Conservation (phyloP, 2,888 invertebrate species). For the Synanthedon tipuliformis region DNA sequence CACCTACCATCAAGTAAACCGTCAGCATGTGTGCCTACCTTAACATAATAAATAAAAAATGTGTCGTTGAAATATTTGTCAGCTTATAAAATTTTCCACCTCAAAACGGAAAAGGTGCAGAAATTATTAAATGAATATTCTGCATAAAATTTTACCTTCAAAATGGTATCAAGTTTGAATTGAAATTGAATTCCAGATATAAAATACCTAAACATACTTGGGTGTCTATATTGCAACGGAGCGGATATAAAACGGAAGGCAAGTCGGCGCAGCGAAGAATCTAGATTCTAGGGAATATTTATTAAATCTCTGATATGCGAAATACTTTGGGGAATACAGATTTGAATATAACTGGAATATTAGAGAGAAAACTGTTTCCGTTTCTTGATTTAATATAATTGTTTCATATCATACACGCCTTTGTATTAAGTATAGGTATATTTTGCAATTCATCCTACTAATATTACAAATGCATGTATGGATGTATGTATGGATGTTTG, state of each 20-base stretch:
- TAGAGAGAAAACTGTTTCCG: background rate
- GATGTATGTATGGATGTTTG: too few relatives aligned
- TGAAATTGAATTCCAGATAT: too few relatives aligned
- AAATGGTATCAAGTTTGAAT: too few relatives aligned
- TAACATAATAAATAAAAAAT: too few relatives aligned
- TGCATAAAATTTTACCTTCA: background rate
- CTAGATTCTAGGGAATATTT: slow-evolving; percentile 33
- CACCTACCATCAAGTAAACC: too few relatives aligned
- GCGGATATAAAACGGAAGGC: background rate
- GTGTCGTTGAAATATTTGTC: too few relatives aligned
- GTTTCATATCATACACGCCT: background rate
- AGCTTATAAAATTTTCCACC: too few relatives aligned
- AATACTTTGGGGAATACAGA: slow-evolving; percentile 41
- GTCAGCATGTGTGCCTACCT: too few relatives aligned
- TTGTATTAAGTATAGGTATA: too few relatives aligned
- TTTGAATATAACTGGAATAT: slow-evolving; percentile 31
- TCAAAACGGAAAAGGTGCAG: too few relatives aligned
- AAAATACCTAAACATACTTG: background rate
- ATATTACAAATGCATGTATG: too few relatives aligned
- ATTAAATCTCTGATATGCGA: slow-evolving; percentile 51
- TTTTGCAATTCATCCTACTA: too few relatives aligned
- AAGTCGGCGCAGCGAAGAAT: slow-evolving; percentile 10
- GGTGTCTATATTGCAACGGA: background rate
- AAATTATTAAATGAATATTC: background rate
- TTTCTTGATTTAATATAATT: background rate